A percentile compares a stretch with the other conserved stretches of the same genome.
Conservation (phyloP, 2,888 invertebrate genomes). For the Vanessa cardui region DNA sequence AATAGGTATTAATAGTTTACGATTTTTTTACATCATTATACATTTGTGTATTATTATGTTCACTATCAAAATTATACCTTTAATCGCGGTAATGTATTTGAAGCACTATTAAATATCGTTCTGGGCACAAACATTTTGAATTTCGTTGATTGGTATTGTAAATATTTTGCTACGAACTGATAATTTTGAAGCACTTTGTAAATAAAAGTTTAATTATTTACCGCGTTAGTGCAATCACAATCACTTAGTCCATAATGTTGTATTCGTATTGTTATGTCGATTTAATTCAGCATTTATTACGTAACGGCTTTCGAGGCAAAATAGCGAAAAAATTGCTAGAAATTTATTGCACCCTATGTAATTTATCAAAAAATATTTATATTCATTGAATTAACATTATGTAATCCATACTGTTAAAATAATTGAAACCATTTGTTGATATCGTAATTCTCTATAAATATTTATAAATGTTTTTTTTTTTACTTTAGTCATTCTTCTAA, state of each 20-base stretch:
- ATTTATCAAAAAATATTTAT: too few species aligned
- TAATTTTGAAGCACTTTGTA: conserved; percentile 48
- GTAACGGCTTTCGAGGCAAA: not conserved
- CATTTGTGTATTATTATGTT: not conserved
- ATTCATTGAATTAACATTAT: too few species aligned
- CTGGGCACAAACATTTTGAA: conserved; percentile 57
- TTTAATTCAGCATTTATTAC: not conserved
- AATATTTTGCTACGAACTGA: conserved; percentile 51
- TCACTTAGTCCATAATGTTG: not conserved
- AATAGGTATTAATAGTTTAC: not conserved
- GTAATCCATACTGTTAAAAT: too few species aligned
- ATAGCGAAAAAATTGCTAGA: not conserved
- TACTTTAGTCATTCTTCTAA: not conserved
- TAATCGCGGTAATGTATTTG: conserved; percentile 8
- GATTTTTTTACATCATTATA: not conserved
- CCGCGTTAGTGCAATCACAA: conserved; percentile 11
- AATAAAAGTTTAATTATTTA: conserved; percentile 37
- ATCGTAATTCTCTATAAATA: too few species aligned
- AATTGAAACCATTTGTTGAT: too few species aligned
- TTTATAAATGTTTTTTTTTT: not conserved
- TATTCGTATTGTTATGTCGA: not conserved
- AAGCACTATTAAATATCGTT: conserved; percentile 38
- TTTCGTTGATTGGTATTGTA: conserved; percentile 47
- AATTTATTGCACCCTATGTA: too few species aligned
- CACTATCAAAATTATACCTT: not conserved